These are phyloP conservation scores for Eidolon dupreanum DNA, from an alignment of 2,797 vertebrate genomes.

Conservation along the genomic window DNA sequence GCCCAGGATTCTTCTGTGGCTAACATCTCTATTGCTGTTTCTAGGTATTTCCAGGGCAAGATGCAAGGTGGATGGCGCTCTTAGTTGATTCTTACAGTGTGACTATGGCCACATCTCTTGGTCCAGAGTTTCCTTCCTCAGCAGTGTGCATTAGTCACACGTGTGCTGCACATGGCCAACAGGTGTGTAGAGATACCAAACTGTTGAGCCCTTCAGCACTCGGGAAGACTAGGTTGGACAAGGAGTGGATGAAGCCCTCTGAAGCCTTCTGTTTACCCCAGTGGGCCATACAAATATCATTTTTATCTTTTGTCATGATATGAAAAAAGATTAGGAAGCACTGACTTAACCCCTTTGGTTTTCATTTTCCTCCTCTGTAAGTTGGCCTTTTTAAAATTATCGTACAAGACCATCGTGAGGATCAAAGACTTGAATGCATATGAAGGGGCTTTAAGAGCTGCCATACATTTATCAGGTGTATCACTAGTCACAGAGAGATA, in stretches of 20 bases:
- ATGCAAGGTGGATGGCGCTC: neutral
- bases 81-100: neutral
- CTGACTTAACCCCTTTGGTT: neutral
- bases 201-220: neutral
- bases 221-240: neutral
- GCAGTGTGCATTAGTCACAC: fast-evolving
- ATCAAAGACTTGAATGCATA: neutral
- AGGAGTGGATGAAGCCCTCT: neutral
- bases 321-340: neutral
- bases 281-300: neutral
- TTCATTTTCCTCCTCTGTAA: neutral
- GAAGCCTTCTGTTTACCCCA: neutral
- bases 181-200: neutral
- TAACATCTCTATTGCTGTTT: neutral
- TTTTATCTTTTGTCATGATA: neutral
- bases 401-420: neutral
- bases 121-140: neutral
- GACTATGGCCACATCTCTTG: neutral
- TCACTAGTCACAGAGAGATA: neutral
- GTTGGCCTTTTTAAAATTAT: neutral
- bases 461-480: neutral
- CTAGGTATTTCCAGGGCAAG: neutral
- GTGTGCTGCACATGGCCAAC: neutral
- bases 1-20: neutral
- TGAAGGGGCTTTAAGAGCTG: neutral